Base-by-base conservation (phyloP, 2,113 vertebrate species). In the Phaethornis superciliosus region DNA sequence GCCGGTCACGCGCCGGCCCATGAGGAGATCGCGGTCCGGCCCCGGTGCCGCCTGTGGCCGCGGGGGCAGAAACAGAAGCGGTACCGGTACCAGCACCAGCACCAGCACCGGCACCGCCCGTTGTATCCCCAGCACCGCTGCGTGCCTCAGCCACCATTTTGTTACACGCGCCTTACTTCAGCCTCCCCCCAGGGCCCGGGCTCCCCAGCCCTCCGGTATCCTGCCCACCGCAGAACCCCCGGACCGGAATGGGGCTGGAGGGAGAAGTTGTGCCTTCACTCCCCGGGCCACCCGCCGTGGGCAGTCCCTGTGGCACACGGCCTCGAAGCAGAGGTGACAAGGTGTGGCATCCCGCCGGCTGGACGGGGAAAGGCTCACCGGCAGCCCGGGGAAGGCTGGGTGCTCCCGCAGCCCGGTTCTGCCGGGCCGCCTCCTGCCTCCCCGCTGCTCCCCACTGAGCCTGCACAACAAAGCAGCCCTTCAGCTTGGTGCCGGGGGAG, bases 321-420 rank as follows among this genome's bases (percentile, higher is more conserved):
- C 27, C 3, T 2, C 2, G 8, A 33, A 19, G 17, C 27, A 1
- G 22, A 28, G 44, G 15, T 2, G 30, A 59, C 47, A 2, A 2
- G 44, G 72, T 1, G 2, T 5, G 10, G 17, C 51, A 1, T 4
- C 4, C 17, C 18, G 0, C 14, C 22, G 67, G 32, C 12, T 3
- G 8, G 21, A 1, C 3, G 2, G 22, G 27, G 13, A 2, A 23
- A 26, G 0, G 4, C 9, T 30, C 35, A 21, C 21, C 1, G 0
- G 22, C 37, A 7, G 8, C 1, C 4, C 6, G 11, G 30, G 56
- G 21, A 19, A 7, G 3, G 19, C 42, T 15, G 1, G 27, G 44
- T 8, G 51, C 10, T 26, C 65, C 33, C 44, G 2, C 21, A 19
- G 8, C 46, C 46, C 19, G 46, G 19, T 47, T 20, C 46, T 47